Base-by-base conservation (phyloP, 2,797 vertebrate species). In the Sebastes umbrosus region DNA sequence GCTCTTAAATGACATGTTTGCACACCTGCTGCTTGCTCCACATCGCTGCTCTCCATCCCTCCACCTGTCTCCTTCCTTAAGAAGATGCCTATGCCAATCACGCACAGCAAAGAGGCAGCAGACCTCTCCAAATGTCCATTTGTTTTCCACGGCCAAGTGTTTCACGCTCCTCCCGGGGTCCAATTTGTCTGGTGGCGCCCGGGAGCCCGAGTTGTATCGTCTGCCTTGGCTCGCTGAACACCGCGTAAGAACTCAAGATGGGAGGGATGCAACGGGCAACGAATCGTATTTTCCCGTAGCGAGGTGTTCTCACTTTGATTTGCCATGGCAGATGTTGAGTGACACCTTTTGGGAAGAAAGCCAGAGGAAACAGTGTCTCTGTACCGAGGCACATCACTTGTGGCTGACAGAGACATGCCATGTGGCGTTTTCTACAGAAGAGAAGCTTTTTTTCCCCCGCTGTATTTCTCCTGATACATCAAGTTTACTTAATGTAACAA, bases 11-110 rank as follows among this genome's bases (percentile, higher is more conserved):
- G 68, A 63, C 77, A 86, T 79, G 79, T 85, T 83, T 84, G 83
- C 84, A 86, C 91, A 91, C 90, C 82, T 83, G 90, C 87, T 92
- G 87, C 80, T 80, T 55, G 71, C 80, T 79, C 80, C 63, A 71
- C 74, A 60, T 36, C 76, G n/a, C 65, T 36, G 34, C 54, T 60
- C 75, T 78, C 66, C 29, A 57, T 80, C 46, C 54, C 13, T 64
- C 76, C 91, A 93, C 87, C 90, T 92, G 90, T 92, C 81, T 86
- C 75, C 24, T 57, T 59, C 32, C 6, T 29, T 86, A 73, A 87
- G 50, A 90, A 80, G 84, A 83, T 79, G 58, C 72, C 85, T 65
- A 1, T 12, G 46, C 86, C 84, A 78, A 57, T 81, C 80, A 73
- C 32, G 43, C 58, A 7, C 55, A 62, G 31, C 79, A 73, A 80